A percentile compares a stretch with the other conserved stretches of the same genome.
Conservation (phyloP, 2,888 invertebrate species). For the Strigamia maritima region DNA sequence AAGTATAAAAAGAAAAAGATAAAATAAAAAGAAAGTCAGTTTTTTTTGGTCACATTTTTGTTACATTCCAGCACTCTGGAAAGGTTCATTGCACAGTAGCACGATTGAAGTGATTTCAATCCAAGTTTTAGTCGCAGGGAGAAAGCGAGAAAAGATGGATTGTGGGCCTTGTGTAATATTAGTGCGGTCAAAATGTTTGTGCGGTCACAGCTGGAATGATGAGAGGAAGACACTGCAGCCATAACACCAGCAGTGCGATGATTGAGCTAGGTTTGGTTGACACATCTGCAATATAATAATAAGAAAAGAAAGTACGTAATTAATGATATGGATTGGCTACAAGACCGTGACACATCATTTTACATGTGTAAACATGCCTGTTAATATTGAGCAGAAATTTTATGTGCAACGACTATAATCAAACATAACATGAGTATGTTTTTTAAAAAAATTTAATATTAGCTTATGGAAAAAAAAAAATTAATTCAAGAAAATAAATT, state of each 20-base stretch:
- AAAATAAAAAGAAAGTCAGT: neutral
- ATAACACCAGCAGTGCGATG: neutral
- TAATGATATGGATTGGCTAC: neutral
- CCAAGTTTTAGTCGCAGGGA: neutral
- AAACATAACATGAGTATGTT: too few relatives aligned
- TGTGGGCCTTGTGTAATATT: neutral
- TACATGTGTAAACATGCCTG: neutral
- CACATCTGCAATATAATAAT: neutral
- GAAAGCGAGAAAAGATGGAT: neutral
- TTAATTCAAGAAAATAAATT: too few relatives aligned
- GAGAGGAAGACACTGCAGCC: constrained; percentile 2
- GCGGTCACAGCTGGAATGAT: neutral
- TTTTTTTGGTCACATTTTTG: neutral
- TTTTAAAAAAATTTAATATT: too few relatives aligned
- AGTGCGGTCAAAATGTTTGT: constrained; percentile 15
- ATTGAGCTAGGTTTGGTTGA: constrained; percentile 10
- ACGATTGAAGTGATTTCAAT: neutral
- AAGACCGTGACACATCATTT: neutral
- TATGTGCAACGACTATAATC: neutral
- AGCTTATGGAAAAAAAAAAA: too few relatives aligned
- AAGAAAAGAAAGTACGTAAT: neutral
- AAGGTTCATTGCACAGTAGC: neutral
- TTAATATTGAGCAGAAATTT: neutral
- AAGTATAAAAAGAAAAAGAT: neutral
- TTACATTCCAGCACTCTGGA: neutral